Evolutionary conservation across 2,888 invertebrate genomes (phyloP), one percentile per base, ranked within the genome.

Genomic region (Spodoptera littoralis): DNA sequence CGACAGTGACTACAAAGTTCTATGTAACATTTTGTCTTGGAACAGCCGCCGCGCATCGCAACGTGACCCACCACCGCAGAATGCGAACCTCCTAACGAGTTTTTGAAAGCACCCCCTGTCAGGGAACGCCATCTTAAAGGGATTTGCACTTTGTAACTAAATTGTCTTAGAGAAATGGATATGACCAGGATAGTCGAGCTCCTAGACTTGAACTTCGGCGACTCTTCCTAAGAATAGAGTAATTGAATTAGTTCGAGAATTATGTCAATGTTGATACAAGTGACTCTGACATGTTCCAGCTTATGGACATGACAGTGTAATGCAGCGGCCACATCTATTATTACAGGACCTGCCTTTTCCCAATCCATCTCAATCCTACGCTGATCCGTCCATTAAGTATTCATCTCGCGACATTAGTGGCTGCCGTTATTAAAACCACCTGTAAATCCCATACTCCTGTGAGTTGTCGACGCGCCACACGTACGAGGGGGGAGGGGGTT

Each of bases 371-470:
- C 79, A 77, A 83, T 82, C 83, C 82, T 46, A 70, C 79, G 86
- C 90, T 90, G 92, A 93, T 91, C 92, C 92, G 71, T 85, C 88
- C 88, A 93, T 94, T 92, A 94, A 93, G 93, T 93, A 94, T 94
- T 94, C 94, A 94, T 94, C 93, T 90, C 89, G 93, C 89, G 90
- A 92, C 91, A 93, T 94, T 93, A 94, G 92, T 84, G 87, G 88
- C 88, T 80, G 89, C 88, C 92, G 93, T 93, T 94, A 94, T 94
- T 94, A 94, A 93, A 94, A 94, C 94, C 94, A 94, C 94, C 94
- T 94, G 94, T 92, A 93, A 93, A 90, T 90, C 93, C 90, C 88
- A 86, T 84, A 87, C 88, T 88, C 84, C 83, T 79, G 82, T 80
- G 88, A 86, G 87, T 91, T 91, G 90, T 80, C 86, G 84, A 92